Evolutionary conservation across 2,113 vertebrate genomes (phyloP), one percentile per base, ranked within the genome.

Genomic region (Pachypanchax playfairii): DNA sequence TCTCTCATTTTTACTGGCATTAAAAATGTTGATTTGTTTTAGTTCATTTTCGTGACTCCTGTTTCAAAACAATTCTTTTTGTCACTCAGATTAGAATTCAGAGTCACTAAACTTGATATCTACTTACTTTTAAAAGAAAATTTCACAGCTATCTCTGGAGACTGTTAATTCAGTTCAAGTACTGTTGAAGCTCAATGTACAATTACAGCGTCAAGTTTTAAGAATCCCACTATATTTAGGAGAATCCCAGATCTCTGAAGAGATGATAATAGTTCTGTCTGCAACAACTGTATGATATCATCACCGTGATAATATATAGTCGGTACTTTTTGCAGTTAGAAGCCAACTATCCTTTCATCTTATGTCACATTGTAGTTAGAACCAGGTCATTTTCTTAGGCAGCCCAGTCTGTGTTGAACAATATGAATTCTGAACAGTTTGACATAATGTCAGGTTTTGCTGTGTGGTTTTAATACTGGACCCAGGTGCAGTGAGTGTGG

Each of bases 1-100:
- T 79, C 75, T 72, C 63, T 69, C 52, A 55, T 69, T 26, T n/a
- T 33, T 20, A 39, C 20, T 49, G 59, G 18, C 44, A 70, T 49
- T 33, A 49, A 68, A 84, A 75, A 59, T 15, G 71, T 73, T 67
- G 22, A 68, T 72, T 55, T 72, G 52, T 49, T 70, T 39, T 68
- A 22, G 48, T 74, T 72, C 9, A 36, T 48, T 54, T 31, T 11
- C 64, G 61, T 63, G 14, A 1, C 1, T 50, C 29, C 25, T 35
- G 70, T 49, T 57, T 28, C 28, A 24, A 35, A 77, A 68, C 22
- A 36, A 42, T 62, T 49, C 4, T 53, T 26, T 29, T 9, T 26
- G 6, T 4, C 25, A 17, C 28, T n/a, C 1, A 29, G 4, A 21
- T 25, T 2, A 49, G 6, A 4, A 28, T 28, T 2, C 5, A 10